Evolutionary conservation across 2,113 vertebrate genomes (phyloP).

Genomic region (Vulpes lagopus): DNA sequence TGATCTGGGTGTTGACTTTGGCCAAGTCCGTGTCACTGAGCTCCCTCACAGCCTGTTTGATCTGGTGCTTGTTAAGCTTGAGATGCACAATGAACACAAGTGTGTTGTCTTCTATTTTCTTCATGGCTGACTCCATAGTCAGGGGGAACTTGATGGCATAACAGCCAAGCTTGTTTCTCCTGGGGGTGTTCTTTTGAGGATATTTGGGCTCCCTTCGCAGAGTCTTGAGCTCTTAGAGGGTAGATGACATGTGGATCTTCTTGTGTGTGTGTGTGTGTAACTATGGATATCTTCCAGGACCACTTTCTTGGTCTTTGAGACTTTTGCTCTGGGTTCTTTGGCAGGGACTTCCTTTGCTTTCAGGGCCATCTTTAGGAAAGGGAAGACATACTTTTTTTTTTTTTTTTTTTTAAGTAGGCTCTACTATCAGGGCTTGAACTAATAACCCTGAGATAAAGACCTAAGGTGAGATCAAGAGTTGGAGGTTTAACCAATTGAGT

Average conservation of each 20-base stretch:
- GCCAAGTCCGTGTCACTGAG: not conserved
- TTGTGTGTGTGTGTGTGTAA: not conserved
- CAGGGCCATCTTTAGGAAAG: not conserved
- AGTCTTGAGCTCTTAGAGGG: not conserved
- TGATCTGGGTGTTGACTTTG: not conserved
- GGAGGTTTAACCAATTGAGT: not conserved
- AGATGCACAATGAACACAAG: not conserved
- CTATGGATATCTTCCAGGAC: not conserved
- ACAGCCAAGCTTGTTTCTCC: not conserved
- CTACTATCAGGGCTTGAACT: not conserved
- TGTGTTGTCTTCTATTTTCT: not conserved
- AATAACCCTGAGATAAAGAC: not conserved
- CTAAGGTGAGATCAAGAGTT: not conserved
- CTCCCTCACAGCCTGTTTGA: not conserved
- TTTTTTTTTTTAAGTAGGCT: not conserved
- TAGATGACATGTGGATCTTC: not conserved
- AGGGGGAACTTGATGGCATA: not conserved
- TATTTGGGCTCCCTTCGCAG: not conserved
- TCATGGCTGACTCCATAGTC: not conserved
- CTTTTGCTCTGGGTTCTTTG: not conserved
- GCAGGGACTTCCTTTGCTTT: not conserved
- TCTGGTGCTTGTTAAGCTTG: not conserved
- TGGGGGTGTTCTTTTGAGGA: not conserved
- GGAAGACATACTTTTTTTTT: not conserved
- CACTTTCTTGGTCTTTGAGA: not conserved